Evolutionary conservation across 2,113 vertebrate species (phyloP).

Genomic region (Ptyas mucosa): DNA sequence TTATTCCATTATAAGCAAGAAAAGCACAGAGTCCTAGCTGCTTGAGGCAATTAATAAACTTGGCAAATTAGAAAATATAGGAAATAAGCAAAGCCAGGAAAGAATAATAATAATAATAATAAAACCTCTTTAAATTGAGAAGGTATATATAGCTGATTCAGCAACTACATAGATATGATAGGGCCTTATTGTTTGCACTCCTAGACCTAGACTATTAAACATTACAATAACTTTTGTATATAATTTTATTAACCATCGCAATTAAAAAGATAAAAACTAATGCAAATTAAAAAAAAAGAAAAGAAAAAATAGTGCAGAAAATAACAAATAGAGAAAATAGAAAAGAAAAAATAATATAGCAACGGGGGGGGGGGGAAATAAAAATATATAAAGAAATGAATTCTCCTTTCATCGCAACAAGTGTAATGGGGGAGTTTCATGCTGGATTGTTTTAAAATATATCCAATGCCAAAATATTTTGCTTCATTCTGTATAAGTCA

Average conservation of each 20-base stretch:
- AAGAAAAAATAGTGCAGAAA: too few species aligned
- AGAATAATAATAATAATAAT: not conserved
- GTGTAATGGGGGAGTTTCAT: too few species aligned
- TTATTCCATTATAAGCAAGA: not conserved
- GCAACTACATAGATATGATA: not conserved
- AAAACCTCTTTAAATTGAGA: not conserved
- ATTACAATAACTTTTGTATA: not conserved
- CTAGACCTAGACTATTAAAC: not conserved
- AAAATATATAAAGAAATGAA: too few species aligned
- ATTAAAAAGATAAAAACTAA: too few species aligned
- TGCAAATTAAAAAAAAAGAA: too few species aligned
- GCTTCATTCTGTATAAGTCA: not conserved
- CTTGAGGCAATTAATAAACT: not conserved
- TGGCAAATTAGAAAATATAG: not conserved
- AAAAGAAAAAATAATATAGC: too few species aligned
- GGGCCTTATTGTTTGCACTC: not conserved
- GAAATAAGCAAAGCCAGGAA: not conserved
- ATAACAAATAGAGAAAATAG: too few species aligned
- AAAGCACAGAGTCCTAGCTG: not conserved
- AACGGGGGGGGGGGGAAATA: too few species aligned
- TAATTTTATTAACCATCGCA: too few species aligned
- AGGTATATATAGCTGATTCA: not conserved
- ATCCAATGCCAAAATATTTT: too few species aligned
- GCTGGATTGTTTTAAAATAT: too few species aligned
- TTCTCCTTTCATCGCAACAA: too few species aligned